Base-by-base conservation (phyloP, 2,797 vertebrate genomes). In the Sebastiscus tertius region DNA sequence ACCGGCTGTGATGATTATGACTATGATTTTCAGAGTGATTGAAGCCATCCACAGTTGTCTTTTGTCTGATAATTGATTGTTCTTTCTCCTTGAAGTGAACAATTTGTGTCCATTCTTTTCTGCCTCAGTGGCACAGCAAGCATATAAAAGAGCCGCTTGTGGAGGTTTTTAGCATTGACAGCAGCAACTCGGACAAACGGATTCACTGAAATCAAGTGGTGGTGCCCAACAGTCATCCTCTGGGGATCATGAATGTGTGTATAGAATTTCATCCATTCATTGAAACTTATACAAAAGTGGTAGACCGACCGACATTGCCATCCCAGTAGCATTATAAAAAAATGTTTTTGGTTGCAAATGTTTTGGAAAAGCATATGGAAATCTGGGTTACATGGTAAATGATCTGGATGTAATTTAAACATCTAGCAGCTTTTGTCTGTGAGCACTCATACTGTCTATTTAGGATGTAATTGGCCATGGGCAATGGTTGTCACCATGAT, bases 51-150 rank as follows among this genome's bases (percentile, higher is more conserved):
- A 27, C 11, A 26, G 14, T 68, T 72, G 3, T 54, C 65, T 76
- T 75, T 55, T 59, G 36, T 69, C 34, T 71, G 24, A 62, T 80
- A 68, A 65, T 42, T 67, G 46, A 81, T 67, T 49, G 14, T 52
- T 82, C 6, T 62, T 58, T 52, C 36, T 31, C 14, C 29, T 72
- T 52, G 13, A 27, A 76, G 27, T 61, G 24, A 82, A 49, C 26
- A 36, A 12, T 46, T 61, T 34, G 27, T 54, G n/a, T 46, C 42
- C 6, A 22, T 60, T 0, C 8, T 58, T 60, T 26, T 12, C 60
- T 54, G n/a, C 6, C 24, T 39, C 13, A 34, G 7, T 62, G 22
- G 4, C 64, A 56, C 27, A 77, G 54, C 6, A 6, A 59, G 66
- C 33, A 33, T 55, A n/a, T 2, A 55, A 26, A 36, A 63, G 34